Evolutionary conservation across 2,797 vertebrate species (phyloP).

Genomic region (Onychomys leucogaster): DNA sequence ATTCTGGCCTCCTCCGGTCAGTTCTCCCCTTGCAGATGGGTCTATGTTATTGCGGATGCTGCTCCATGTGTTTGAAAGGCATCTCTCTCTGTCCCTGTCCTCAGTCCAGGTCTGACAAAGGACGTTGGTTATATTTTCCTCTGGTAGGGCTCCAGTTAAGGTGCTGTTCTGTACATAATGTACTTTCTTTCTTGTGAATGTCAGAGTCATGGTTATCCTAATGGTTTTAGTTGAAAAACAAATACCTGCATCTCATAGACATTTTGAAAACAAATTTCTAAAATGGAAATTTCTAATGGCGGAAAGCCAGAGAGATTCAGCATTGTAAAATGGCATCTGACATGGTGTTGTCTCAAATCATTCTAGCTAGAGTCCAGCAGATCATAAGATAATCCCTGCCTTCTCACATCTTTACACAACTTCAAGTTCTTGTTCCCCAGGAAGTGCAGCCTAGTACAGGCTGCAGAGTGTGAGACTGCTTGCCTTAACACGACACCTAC

Average conservation of each 20-base stretch:
- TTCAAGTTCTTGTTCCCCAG: neutral
- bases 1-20: neutral
- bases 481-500: neutral
- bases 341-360: neutral
- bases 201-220: neutral
- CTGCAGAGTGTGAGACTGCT: neutral
- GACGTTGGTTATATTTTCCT: neutral
- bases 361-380: neutral
- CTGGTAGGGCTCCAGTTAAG: neutral
- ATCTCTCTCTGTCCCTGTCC: neutral
- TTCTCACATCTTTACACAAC: neutral
- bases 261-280: slow-evolving; percentile 14
- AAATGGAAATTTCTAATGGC: neutral
- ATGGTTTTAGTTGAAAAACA: neutral
- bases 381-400: neutral
- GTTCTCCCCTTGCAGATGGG: neutral
- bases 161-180: neutral
- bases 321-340: slow-evolving; percentile 21
- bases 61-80: neutral
- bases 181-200: neutral
- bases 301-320: neutral
- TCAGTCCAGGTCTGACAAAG: neutral
- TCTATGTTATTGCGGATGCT: neutral
- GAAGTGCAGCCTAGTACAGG: neutral
- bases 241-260: neutral